Evolutionary conservation across 2,888 invertebrate species (phyloP), one percentile per base, ranked within the genome.

Genomic region (Xanthorhoe spadicearia): DNA sequence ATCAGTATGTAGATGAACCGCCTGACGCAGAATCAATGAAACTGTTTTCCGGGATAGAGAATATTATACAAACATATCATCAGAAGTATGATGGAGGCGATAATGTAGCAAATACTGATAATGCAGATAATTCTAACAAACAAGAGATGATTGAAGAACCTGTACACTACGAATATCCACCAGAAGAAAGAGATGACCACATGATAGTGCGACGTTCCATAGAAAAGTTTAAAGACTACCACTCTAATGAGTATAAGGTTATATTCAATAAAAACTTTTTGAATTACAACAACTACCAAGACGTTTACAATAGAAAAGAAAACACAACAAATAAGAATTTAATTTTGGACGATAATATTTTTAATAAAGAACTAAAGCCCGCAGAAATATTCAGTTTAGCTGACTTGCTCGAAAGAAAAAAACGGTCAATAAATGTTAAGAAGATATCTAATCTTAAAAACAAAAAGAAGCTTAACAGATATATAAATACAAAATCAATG

Each of bases 1-100:
- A 89, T 63, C 89, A 90, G 65, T 92, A 87, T 64, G 78, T 83
- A 0, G 90, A 87, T 61, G 85, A 86, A 68, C 80, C 83, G 7
- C 92, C 91, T 7, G 92, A 92, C 68, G 66, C 77, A 1, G 88
- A 92, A 7, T 80, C 84, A 9, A 85, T 91, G 55, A 87, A 84
- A 75, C 63, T 88, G 10, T 92, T 91, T 64, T 83, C 84, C 5
- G 87, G 89, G 0, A 62, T 92, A 60, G 88, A 91, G 77, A 83
- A 84, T 71, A 74, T 91, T 23, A 78, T 89, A 23, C 81, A 84
- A 62, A 80, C 81, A 1, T 90, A 89, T 71, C 86, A 88, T 66
- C 80, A 87, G 55, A 82, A 76, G 6, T 83, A 86, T 65, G 85
- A 86, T 52, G 72, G 69, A 56, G 69, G 71, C 53, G 73, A 75